Evolutionary conservation across 2,797 vertebrate genomes (phyloP), one percentile per base, ranked within the genome.

Genomic region (Paedocypris micromegethes): DNA sequence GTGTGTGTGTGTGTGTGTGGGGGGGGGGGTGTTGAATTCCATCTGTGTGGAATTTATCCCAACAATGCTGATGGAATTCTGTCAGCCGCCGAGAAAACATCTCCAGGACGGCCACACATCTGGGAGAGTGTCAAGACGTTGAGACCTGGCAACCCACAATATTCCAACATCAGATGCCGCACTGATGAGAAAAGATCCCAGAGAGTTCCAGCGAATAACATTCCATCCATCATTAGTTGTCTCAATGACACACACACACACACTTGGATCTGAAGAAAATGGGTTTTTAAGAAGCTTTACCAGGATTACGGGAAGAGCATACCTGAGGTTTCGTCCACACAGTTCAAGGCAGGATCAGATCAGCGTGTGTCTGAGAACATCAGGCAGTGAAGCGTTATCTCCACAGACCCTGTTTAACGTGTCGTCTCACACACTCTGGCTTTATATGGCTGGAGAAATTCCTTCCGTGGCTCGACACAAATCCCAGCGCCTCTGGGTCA

Each of bases 81-180:
- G 42, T 42, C 62, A 64, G 40, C 23, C 4, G 42, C 23, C 45
- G 40, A 44, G 50, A 23, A 51, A 43, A 52, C 39, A 51, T 9
- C 9, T 50, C 45, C 5, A 0, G 7, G 23, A 43, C 0, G 3
- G 5, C 52, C 63, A 65, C 52, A 65, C 52, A 46, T 3, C 63
- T 59, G 56, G 23, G 52, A 68, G 59, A 8, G 9, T 59, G 48
- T 68, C 38, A 59, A 40, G 37, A 39, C 8, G 42, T 59, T 58
- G 45, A 68, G 47, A 59, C 23, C 23, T 23, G 23, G 23, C 23
- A 23, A 23, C 23, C 23, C 23, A 23, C 23, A 57, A 57, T 48
- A 41, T 48, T 65, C 44, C 64, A 23, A 23, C 23, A 23, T 23
- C 23, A 23, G 23, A 23, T 23, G 23, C 1, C 23, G 23, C 23